Conservation (phyloP, 2,888 invertebrate species). For the Ophioninae sp. region DNA sequence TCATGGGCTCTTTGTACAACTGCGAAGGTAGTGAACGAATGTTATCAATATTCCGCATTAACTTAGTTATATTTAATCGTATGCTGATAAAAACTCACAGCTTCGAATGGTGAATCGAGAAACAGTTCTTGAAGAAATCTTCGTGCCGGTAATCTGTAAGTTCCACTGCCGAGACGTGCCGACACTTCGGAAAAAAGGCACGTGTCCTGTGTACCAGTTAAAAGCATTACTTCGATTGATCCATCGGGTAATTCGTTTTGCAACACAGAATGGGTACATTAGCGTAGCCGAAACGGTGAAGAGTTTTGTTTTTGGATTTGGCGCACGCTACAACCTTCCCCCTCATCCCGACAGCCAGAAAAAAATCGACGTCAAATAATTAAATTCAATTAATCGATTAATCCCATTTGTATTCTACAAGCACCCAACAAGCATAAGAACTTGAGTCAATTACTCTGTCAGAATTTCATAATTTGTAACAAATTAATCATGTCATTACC, state of each 20-base stretch:
- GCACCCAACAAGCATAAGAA: too few relatives aligned
- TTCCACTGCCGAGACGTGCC: constrained; percentile 88
- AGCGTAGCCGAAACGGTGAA: too few relatives aligned
- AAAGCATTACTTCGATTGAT: neutral
- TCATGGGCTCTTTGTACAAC: constrained; percentile 79
- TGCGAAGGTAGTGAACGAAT: constrained; percentile 54
- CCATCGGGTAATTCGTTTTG: neutral
- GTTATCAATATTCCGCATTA: neutral
- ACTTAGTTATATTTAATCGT: neutral
- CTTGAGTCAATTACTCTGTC: too few relatives aligned
- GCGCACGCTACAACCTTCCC: too few relatives aligned
- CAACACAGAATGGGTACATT: too few relatives aligned
- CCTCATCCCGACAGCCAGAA: too few relatives aligned
- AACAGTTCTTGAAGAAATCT: constrained; percentile 97
- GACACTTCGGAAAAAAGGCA: constrained; percentile 97
- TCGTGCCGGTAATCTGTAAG: constrained; percentile 91
- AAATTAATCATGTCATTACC: too few relatives aligned
- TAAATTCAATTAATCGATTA: too few relatives aligned
- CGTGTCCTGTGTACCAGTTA: constrained; percentile 84
- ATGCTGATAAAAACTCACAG: constrained; percentile 73
- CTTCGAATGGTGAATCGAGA: constrained; percentile 90
- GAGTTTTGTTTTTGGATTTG: too few relatives aligned
- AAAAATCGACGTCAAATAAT: too few relatives aligned
- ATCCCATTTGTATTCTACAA: too few relatives aligned
- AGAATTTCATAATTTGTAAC: too few relatives aligned